A percentile compares a stretch with the other conserved stretches of the same genome.
These are phyloP conservation scores for Osmoderma eremita DNA, from an alignment of 2,888 invertebrate species.

Conservation along the genomic window DNA sequence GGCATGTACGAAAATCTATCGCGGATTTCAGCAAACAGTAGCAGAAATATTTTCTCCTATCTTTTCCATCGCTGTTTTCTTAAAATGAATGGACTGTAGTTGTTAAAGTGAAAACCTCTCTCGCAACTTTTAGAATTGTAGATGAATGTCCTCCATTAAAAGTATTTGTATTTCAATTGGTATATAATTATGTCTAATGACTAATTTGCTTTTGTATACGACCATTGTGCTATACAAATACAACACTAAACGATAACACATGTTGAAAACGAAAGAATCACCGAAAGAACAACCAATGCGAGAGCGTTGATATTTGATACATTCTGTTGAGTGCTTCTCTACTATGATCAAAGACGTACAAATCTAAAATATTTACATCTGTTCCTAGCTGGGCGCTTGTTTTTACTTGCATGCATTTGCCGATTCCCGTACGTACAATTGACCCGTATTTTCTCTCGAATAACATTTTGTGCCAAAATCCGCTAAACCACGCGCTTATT, in stretches of 20 bases:
- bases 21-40: too few relatives aligned
- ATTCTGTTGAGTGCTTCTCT: neutral
- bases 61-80: too few relatives aligned
- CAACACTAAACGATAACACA: neutral
- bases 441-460: conserved; percentile 24
- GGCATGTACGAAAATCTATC: too few relatives aligned
- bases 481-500: neutral
- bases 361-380: neutral
- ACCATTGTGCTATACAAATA: too few relatives aligned
- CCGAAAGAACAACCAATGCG: neutral
- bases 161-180: too few relatives aligned
- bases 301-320: conserved; percentile 23
- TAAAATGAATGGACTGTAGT: too few relatives aligned
- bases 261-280: conserved; percentile 5
- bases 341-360: neutral
- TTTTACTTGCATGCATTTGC: conserved; percentile 5
- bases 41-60: too few relatives aligned
- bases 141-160: too few relatives aligned
- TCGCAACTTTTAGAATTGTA: too few relatives aligned
- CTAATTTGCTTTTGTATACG: too few relatives aligned
- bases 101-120: too few relatives aligned
- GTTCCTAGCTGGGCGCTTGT: neutral
- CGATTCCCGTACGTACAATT: conserved; percentile 23
- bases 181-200: too few relatives aligned
- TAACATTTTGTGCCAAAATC: conserved; percentile 18